Evolutionary conservation across 1,140 invertebrate genomes (phyloP).

Genomic region (Holcopasites calliopsidis): DNA sequence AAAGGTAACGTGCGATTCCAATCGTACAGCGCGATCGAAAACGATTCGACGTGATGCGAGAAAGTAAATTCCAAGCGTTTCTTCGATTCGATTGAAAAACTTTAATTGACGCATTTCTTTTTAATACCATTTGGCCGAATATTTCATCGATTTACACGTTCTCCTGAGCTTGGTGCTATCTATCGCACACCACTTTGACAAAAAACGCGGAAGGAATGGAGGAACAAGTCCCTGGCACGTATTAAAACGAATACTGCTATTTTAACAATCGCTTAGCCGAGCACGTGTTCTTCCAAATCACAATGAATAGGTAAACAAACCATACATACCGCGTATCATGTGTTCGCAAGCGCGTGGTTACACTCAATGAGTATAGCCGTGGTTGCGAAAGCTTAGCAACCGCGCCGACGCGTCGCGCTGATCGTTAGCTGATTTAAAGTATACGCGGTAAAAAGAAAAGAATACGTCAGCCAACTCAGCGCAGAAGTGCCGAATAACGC

Average conservation of each 20-base stretch:
- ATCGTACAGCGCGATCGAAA: neutral
- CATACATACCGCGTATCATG: slow-evolving; percentile 36
- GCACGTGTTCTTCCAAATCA: slow-evolving; percentile 45
- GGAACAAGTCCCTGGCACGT: neutral
- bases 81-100: neutral
- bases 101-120: neutral
- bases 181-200: neutral
- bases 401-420: slow-evolving; percentile 57
- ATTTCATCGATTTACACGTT: neutral
- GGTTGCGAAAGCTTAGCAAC: slow-evolving; percentile 56
- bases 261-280: slow-evolving; percentile 28
- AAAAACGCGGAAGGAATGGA: neutral
- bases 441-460: slow-evolving; percentile 74
- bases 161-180: neutral
- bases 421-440: slow-evolving; percentile 72
- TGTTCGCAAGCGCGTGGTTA: slow-evolving; percentile 14
- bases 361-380: slow-evolving; percentile 1
- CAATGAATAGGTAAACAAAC: slow-evolving; percentile 54
- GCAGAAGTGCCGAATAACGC: neutral
- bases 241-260: neutral
- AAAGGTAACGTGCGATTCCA: neutral
- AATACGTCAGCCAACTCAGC: slow-evolving; percentile 49
- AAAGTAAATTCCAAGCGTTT: neutral
- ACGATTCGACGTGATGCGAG: neutral
- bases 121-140: slow-evolving; percentile 11